A percentile compares a stretch with the other conserved stretches of the same genome.
Conservation (phyloP, 2,888 invertebrate genomes). For the Eudasyphora cyanicolor region DNA sequence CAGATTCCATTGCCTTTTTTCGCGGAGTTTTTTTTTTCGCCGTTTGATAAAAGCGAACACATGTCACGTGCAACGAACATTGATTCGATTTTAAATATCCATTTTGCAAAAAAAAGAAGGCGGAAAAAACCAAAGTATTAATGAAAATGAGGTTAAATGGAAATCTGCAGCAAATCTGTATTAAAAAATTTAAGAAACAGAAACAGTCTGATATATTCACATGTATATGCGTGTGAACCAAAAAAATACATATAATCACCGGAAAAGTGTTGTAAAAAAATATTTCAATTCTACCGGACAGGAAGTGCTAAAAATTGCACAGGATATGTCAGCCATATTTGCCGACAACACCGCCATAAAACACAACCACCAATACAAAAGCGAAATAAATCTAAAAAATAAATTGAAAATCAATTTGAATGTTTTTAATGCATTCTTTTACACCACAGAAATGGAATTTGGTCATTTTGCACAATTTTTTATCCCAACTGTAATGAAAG, state of each 20-base stretch:
- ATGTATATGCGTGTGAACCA: background rate
- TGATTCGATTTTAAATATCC: slow-evolving; percentile 58
- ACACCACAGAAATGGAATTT: too few species aligned
- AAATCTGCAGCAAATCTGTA: background rate
- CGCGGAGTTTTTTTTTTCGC: too few species aligned
- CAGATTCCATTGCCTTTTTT: background rate
- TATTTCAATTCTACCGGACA: background rate
- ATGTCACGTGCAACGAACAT: slow-evolving; percentile 7
- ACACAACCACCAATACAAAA: background rate
- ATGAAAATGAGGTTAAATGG: background rate
- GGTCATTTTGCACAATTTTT: too few species aligned
- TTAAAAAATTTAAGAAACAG: slow-evolving; percentile 3
- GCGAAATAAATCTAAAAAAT: background rate
- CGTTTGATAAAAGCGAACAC: background rate
- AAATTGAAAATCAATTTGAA: background rate
- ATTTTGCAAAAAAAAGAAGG: background rate
- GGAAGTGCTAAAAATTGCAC: background rate
- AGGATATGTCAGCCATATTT: background rate
- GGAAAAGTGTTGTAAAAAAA: too few species aligned
- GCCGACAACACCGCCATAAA: background rate
- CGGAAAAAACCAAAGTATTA: slow-evolving; percentile 1
- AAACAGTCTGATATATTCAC: too few species aligned
- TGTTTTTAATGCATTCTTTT: background rate
- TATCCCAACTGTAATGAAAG: too few species aligned
- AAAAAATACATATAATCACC: background rate